A percentile compares a stretch with the other conserved stretches of the same genome.
phyloP scores from a whole-genome alignment of 2,888 invertebrate genomes.

The Nowickia ferox region DNA sequence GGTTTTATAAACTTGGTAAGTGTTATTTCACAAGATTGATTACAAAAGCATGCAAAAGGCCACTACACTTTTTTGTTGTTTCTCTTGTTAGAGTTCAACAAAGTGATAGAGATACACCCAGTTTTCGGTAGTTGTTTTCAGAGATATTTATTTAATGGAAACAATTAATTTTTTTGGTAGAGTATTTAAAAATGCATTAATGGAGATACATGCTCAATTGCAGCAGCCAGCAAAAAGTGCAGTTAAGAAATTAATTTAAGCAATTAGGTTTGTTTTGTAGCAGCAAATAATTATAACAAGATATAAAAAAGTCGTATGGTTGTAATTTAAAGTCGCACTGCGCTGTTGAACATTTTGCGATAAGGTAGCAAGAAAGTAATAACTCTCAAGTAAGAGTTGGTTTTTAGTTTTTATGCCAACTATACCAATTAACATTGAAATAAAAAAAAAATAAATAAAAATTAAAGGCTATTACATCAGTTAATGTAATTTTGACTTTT shows the following conservation, averaged over 20 bases:
- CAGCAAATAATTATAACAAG: not conserved
- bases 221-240: not conserved
- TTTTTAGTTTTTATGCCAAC: too few species aligned
- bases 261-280: conserved; percentile 15
- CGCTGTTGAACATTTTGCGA: too few species aligned
- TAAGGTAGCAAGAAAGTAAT: too few species aligned
- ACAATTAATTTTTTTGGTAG: conserved; percentile 55
- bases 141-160: conserved; percentile 54
- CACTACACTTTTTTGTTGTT: conserved; percentile 36
- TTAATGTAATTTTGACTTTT: too few species aligned
- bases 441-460: too few species aligned
- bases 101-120: conserved; percentile 65
- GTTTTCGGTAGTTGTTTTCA: conserved; percentile 63
- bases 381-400: too few species aligned
- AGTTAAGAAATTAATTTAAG: conserved; percentile 12
- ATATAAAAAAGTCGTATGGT: not conserved
- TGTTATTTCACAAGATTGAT: conserved; percentile 68
- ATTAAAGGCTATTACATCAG: too few species aligned
- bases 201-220: conserved; percentile 3
- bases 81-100: conserved; percentile 18
- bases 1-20: conserved; percentile 36
- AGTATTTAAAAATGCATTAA: conserved; percentile 59
- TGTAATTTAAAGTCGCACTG: too few species aligned
- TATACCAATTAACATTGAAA: too few species aligned
- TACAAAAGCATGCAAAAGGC: conserved; percentile 70